These are phyloP conservation scores for Eupeodes luniger DNA, from an alignment of 2,888 invertebrate species.

Conservation along the genomic window DNA sequence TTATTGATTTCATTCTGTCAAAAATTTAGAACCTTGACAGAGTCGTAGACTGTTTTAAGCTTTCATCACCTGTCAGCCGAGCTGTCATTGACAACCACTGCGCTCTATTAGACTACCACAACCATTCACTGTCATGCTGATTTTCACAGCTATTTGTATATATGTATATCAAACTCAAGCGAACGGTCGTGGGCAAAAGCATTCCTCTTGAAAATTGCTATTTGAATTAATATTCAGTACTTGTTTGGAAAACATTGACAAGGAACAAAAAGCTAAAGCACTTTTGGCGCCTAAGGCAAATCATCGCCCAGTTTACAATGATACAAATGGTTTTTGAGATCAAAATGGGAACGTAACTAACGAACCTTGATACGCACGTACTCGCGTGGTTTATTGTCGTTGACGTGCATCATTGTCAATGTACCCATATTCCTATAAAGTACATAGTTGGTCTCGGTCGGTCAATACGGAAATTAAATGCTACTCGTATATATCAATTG, in stretches of 20 bases:
- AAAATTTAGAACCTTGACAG: not conserved
- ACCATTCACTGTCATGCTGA: not conserved
- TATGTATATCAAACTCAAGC: not conserved
- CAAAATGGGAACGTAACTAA: constrained; percentile 9
- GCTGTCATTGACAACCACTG: not conserved
- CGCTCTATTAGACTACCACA: no score
- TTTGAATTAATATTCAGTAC: not conserved
- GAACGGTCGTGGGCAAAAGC: not conserved
- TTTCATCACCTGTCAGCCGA: not conserved
- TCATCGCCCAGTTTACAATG: not conserved
- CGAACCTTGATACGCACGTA: constrained; percentile 16
- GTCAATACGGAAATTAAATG: constrained; percentile 48
- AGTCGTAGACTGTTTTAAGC: not conserved
- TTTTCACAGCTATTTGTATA: not conserved
- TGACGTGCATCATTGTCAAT: not conserved
- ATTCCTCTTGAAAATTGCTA: not conserved
- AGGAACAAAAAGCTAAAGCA: not conserved
- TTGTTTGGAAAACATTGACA: not conserved
- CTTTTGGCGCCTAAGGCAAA: not conserved
- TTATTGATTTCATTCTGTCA: not conserved
- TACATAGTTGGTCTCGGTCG: not conserved
- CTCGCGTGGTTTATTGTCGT: not conserved
- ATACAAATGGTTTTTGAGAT: not conserved
- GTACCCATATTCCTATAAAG: no score
- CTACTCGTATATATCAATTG: constrained; percentile 22